Evolutionary conservation across 2,888 invertebrate species (phyloP).

Genomic region (Dolichopus griseipennis): DNA sequence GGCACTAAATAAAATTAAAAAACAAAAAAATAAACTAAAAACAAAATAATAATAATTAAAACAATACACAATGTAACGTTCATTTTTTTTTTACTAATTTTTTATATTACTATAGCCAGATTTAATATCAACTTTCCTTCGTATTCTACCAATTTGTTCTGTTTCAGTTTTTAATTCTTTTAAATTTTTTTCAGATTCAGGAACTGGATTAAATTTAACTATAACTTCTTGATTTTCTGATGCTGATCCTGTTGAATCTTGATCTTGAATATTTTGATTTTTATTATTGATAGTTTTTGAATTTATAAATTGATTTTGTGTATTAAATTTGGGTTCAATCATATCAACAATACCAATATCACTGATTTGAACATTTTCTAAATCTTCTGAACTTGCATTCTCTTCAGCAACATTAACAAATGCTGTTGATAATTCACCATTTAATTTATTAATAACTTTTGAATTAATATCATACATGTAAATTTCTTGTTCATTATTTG

Average conservation of each 20-base stretch:
- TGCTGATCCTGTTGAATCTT: background rate
- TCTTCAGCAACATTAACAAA: slow-evolving; percentile 83
- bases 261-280: background rate
- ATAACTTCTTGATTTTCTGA: background rate
- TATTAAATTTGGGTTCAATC: slow-evolving; percentile 16
- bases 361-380: slow-evolving; percentile 50
- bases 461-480: slow-evolving; percentile 77
- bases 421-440: slow-evolving; percentile 72
- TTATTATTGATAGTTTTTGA: background rate
- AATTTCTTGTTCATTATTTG: slow-evolving; percentile 59
- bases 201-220: background rate
- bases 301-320: background rate
- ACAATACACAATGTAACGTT: no score
- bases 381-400: slow-evolving; percentile 60
- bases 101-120: slow-evolving; percentile 29
- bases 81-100: slow-evolving; percentile 14
- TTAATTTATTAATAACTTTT: slow-evolving; percentile 64
- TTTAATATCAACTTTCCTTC: background rate
- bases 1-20: background rate
- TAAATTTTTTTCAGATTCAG: background rate
- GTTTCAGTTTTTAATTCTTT: background rate
- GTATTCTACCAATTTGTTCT: background rate
- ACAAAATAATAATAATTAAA: background rate
- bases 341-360: slow-evolving; percentile 42
- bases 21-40: background rate